These are phyloP conservation scores for Listronotus oregonensis DNA, from an alignment of 1,140 invertebrate genomes.

Conservation along the genomic window DNA sequence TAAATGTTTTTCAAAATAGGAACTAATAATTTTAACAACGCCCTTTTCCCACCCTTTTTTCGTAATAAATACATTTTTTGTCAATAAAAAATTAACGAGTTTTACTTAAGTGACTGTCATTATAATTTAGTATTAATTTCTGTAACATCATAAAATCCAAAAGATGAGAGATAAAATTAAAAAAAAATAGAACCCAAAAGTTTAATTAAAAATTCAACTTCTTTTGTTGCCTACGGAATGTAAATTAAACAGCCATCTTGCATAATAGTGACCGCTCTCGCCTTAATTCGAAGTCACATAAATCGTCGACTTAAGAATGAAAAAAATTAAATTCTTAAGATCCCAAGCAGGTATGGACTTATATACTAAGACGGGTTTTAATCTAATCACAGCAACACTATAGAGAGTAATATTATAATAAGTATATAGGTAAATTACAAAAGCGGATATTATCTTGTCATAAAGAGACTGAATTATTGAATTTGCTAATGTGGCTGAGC, in stretches of 20 bases:
- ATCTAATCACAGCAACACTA: too few relatives aligned
- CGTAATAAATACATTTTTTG: conserved; percentile 16
- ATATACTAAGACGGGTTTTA: conserved; percentile 2
- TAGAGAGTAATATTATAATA: too few relatives aligned
- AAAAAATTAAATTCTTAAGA: conserved; percentile 3
- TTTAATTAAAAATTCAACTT: conserved; percentile 26
- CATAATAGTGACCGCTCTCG: conserved; percentile 29
- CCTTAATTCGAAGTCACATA: conserved; percentile 28
- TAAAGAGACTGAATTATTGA: too few relatives aligned
- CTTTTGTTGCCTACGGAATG: conserved; percentile 25
- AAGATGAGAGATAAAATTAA: conserved; percentile 14
- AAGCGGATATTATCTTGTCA: too few relatives aligned
- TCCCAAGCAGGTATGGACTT: conserved; percentile 8
- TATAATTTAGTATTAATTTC: conserved; percentile 25
- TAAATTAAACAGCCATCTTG: conserved; percentile 25
- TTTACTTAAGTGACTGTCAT: conserved; percentile 14
- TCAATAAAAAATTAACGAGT: conserved; percentile 7
- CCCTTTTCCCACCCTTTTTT: conserved; percentile 86
- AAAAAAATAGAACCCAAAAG: conserved; percentile 8
- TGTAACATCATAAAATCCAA: conserved; percentile 18
- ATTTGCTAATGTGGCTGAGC: too few relatives aligned
- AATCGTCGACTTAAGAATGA: conserved; percentile 19
- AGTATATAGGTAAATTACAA: too few relatives aligned
- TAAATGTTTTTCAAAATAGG: too few relatives aligned
- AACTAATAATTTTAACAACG: conserved; percentile 63